Conservation (phyloP, 2,113 vertebrate genomes). For the Corydoras sp. region DNA sequence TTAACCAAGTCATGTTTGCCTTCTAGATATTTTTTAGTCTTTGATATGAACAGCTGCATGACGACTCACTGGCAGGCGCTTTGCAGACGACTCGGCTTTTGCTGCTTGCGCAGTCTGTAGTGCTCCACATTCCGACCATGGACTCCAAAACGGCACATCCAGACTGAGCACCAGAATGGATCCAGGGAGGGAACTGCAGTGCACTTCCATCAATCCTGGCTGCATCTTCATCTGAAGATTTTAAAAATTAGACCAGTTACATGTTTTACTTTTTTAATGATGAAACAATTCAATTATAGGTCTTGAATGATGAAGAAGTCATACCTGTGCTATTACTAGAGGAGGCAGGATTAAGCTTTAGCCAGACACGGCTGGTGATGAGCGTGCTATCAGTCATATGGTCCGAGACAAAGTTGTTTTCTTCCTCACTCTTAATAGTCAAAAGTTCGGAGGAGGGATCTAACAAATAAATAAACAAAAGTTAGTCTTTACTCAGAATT, state of each 20-base stretch:
- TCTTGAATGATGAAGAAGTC: too few relatives aligned
- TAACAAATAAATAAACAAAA: slow-evolving; percentile 45
- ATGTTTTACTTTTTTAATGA: too few relatives aligned
- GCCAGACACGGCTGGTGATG: slow-evolving; percentile 83
- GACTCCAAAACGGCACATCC: slow-evolving; percentile 74
- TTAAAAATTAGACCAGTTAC: too few relatives aligned
- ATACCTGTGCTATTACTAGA: slow-evolving; percentile 46
- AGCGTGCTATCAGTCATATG: slow-evolving; percentile 71
- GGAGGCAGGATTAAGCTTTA: slow-evolving; percentile 62
- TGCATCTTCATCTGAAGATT: too few relatives aligned
- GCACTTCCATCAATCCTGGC: not conserved
- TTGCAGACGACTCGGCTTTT: slow-evolving; percentile 84
- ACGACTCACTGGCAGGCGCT: slow-evolving; percentile 70
- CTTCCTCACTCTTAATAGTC: slow-evolving; percentile 76
- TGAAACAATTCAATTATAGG: too few relatives aligned
- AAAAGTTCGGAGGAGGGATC: slow-evolving; percentile 73
- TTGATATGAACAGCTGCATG: too few relatives aligned
- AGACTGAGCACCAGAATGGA: slow-evolving; percentile 30
- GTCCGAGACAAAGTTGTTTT: slow-evolving; percentile 81
- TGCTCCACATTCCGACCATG: slow-evolving; percentile 72
- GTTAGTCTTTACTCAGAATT: not conserved
- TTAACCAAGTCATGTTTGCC: too few relatives aligned
- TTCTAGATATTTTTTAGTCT: too few relatives aligned
- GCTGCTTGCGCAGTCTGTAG: slow-evolving; percentile 65
- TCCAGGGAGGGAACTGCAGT: slow-evolving; percentile 76